These are phyloP conservation scores for Campopleginae sp. DNA, from an alignment of 2,888 invertebrate species.

Conservation along the genomic window DNA sequence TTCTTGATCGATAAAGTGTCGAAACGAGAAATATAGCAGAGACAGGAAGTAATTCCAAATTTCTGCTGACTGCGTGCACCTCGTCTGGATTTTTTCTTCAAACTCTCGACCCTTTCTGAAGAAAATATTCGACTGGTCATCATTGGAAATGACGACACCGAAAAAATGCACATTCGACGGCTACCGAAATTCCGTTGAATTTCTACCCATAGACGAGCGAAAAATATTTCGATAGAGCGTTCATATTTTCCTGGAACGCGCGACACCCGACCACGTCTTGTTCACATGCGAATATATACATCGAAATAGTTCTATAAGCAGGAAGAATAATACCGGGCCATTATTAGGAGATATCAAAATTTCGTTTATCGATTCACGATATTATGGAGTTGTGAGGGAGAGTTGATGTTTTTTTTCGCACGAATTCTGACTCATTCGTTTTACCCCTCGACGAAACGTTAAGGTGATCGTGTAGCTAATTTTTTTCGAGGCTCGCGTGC, in stretches of 20 bases:
- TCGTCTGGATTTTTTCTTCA: not conserved
- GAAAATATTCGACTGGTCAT: not conserved
- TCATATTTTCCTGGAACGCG: not conserved
- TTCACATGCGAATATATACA: not conserved
- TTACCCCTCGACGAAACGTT: not conserved
- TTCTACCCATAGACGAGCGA: not conserved
- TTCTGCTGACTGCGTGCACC: not conserved
- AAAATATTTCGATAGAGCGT: not conserved
- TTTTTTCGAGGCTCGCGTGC: slow-evolving; percentile 59
- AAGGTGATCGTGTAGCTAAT: not conserved
- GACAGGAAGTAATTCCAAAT: not conserved
- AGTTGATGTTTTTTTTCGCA: not conserved
- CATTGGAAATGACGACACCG: not conserved
- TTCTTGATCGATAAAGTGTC: not conserved
- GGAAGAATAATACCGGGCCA: not conserved
- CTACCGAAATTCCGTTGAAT: slow-evolving; percentile 15
- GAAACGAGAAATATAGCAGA: too few species aligned
- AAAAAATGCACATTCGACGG: slow-evolving; percentile 33
- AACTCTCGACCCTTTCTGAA: not conserved
- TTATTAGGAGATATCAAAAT: not conserved
- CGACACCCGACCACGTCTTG: not conserved
- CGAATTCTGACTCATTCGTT: not conserved
- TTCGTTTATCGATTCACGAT: not conserved
- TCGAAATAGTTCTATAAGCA: not conserved
- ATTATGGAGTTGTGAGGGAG: too few species aligned